A percentile compares a stretch with the other conserved stretches of the same genome.
Conservation (phyloP, 2,113 vertebrate genomes). For the Phasianus colchicus region DNA sequence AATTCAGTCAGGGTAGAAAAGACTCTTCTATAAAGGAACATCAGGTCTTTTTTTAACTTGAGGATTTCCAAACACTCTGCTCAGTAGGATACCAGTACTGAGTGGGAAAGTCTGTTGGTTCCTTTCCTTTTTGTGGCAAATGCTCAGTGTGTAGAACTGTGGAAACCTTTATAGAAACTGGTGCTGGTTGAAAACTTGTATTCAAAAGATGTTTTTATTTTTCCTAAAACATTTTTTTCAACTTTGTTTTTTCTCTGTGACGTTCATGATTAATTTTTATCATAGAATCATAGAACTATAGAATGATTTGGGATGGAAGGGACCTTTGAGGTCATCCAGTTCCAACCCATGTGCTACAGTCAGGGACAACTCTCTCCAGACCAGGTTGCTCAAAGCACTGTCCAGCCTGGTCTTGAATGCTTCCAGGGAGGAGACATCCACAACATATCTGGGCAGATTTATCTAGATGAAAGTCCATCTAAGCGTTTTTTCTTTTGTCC, state of each 20-base stretch:
- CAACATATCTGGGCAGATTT: no score
- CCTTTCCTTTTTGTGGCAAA: neutral
- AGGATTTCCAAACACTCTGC: neutral
- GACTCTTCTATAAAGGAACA: neutral
- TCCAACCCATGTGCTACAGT: no score
- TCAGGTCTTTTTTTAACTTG: neutral
- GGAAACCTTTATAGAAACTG: neutral
- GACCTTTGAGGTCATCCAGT: no score
- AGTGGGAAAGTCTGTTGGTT: neutral
- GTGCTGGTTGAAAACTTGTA: neutral
- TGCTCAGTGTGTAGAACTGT: neutral
- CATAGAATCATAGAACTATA: no score
- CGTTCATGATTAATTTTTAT: neutral
- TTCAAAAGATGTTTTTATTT: neutral
- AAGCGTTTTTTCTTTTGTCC: no score
- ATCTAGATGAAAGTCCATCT: neutral
- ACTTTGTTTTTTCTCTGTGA: neutral
- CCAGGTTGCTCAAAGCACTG: no score
- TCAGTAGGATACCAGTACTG: no score
- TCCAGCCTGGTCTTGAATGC: no score
- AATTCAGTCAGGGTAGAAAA: neutral
- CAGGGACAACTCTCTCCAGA: no score
- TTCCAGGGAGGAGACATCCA: no score
- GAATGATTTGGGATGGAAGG: no score
- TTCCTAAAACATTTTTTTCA: neutral